Conservation (phyloP, 2,797 vertebrate genomes). For the Tenualosa ilisha region DNA sequence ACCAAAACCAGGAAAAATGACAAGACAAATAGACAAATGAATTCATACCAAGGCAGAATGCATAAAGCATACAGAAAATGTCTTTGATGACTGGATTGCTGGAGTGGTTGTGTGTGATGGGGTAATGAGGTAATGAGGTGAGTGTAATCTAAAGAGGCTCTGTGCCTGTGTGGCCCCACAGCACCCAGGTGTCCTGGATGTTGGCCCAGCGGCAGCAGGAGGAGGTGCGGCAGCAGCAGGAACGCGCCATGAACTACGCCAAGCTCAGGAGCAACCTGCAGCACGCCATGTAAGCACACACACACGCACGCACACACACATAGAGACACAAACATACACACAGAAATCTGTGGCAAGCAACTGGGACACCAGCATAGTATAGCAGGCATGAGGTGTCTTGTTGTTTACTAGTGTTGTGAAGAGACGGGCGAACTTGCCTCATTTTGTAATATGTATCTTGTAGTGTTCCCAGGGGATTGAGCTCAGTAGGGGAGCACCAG, state of each 20-base stretch:
- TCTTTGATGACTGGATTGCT: not conserved
- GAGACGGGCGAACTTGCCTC: too few relatives aligned
- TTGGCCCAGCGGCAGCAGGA: constrained; percentile 94
- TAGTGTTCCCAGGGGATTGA: too few relatives aligned
- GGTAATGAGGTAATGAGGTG: not conserved
- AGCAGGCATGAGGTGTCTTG: not conserved
- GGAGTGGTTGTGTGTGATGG: not conserved
- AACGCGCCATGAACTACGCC: constrained; percentile 89
- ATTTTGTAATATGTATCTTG: too few relatives aligned
- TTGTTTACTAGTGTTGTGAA: too few relatives aligned
- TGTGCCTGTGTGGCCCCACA: constrained; percentile 53
- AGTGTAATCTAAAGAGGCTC: not conserved
- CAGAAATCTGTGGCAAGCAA: not conserved
- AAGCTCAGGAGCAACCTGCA: constrained; percentile 96
- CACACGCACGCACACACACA: not conserved
- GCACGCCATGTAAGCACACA: constrained; percentile 85
- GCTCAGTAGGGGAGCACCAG: not conserved
- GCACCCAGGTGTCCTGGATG: constrained; percentile 98
- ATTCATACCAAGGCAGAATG: too few relatives aligned
- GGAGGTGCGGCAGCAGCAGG: constrained; percentile 91
- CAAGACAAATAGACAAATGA: too few relatives aligned
- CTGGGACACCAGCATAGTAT: not conserved
- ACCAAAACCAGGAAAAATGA: too few relatives aligned
- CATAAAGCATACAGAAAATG: not conserved
- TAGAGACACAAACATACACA: not conserved